Evolutionary conservation across 2,888 invertebrate genomes (phyloP), one percentile per base, ranked within the genome.

Genomic region (Plebejus argus): DNA sequence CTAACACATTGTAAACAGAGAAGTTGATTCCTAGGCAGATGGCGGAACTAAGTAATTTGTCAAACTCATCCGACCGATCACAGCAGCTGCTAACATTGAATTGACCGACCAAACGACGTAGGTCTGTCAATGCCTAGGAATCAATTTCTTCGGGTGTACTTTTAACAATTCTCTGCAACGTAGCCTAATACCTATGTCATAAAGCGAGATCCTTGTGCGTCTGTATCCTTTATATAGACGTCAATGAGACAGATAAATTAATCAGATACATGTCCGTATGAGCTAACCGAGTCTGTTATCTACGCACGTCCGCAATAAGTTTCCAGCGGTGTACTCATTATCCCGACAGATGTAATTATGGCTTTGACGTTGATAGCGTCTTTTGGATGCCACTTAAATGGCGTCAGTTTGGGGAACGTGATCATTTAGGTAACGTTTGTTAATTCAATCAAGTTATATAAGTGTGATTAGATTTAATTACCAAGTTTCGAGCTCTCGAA

Each of bases 291-390:
- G 28, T 74, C 28, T 74, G 74, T 74, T 74, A 74, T 74, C 74
- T 49, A 71, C 49, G 49, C 74, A 72, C 72, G 72, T 72, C 18
- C 28, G 28, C 49, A 53, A 53, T 74, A 49, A 74, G 74, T 74
- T 74, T 49, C 49, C 45, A 74, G 74, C 23, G 23, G 45, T 72
- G 72, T 49, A 7, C 49, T 49, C 53, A 74, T 74, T 74, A 53
- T 74, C 45, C 45, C 28, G 75, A 75, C 76, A 70, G 78, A 78
- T 75, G 76, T 78, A 78, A 78, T 78, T 78, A 78, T 78, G 70
- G 76, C 23, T 35, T 70, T 56, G 78, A 78, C 76, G 76, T 76
- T 70, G 76, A 78, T 78, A 56, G 72, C 70, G 70, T 78, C 78
- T 76, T 70, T 78, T 78, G 70, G 76, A 39, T 70, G 78, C 70